Conservation (phyloP, 2,888 invertebrate genomes). For the Heliconius ismenius region DNA sequence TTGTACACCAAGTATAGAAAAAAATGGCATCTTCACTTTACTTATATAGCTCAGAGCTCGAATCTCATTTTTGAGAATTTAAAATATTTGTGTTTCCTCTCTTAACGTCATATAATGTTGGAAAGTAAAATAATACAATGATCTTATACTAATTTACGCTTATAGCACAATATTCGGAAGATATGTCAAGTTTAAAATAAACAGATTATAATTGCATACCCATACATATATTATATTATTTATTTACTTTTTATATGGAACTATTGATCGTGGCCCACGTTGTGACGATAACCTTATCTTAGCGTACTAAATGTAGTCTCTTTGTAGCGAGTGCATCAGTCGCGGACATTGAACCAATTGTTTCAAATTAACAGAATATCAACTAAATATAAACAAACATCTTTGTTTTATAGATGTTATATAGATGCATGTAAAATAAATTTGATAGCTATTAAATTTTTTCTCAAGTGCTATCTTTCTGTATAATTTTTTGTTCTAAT, state of each 20-base stretch:
- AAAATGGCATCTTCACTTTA: too few relatives aligned
- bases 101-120: too few relatives aligned
- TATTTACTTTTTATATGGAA: constrained; percentile 4
- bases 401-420: not conserved
- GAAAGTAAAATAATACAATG: too few relatives aligned
- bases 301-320: not conserved
- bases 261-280: not conserved
- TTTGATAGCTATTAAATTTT: not conserved
- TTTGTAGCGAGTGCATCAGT: not conserved
- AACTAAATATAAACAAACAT: constrained; percentile 14
- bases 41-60: too few relatives aligned
- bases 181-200: not conserved
- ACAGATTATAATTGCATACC: not conserved
- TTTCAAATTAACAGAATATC: constrained; percentile 11
- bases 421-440: not conserved
- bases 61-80: too few relatives aligned
- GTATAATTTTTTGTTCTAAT: not conserved
- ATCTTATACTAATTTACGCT: not conserved
- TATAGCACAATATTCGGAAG: not conserved
- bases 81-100: too few relatives aligned
- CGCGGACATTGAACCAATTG: constrained; percentile 24
- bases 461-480: not conserved
- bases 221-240: not conserved
- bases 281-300: constrained; percentile 22
- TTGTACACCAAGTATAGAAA: too few relatives aligned